Conservation (phyloP, 2,113 vertebrate genomes). For the Serilophus lunatus region DNA sequence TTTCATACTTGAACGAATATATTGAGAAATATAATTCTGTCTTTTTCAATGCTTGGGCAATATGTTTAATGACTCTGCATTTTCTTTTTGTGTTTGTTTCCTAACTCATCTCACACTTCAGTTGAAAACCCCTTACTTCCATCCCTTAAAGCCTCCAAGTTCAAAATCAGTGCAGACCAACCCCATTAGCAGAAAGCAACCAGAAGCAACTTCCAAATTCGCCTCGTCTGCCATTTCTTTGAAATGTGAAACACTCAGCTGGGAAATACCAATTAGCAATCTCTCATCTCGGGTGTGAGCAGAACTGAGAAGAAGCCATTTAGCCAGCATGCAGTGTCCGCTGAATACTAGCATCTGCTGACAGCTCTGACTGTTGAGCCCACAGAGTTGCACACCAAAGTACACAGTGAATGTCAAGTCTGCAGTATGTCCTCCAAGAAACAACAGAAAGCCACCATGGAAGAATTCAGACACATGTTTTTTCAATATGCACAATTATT, state of each 20-base stretch:
- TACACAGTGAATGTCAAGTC: neutral
- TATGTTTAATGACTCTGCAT: neutral
- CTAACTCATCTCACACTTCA: neutral
- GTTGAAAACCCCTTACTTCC: neutral
- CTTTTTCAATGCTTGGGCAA: neutral
- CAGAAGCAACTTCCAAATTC: neutral
- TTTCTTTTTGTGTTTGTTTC: neutral
- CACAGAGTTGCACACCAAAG: neutral
- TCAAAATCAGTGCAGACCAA: neutral
- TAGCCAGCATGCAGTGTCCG: neutral
- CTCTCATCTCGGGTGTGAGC: neutral
- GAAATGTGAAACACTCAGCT: neutral
- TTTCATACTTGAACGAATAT: neutral
- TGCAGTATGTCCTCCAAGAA: neutral
- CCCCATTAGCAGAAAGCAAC: neutral
- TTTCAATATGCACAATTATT: neutral
- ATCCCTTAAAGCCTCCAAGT: neutral
- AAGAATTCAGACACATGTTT: neutral
- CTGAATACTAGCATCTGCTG: neutral
- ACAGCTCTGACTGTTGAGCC: neutral
- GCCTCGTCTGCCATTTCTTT: neutral
- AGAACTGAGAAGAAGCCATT: neutral
- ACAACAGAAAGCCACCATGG: neutral
- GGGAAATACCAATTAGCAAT: neutral
- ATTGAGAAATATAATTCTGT: neutral